Base-by-base conservation (phyloP, 2,797 vertebrate species). In the Propithecus deckenii region DNA sequence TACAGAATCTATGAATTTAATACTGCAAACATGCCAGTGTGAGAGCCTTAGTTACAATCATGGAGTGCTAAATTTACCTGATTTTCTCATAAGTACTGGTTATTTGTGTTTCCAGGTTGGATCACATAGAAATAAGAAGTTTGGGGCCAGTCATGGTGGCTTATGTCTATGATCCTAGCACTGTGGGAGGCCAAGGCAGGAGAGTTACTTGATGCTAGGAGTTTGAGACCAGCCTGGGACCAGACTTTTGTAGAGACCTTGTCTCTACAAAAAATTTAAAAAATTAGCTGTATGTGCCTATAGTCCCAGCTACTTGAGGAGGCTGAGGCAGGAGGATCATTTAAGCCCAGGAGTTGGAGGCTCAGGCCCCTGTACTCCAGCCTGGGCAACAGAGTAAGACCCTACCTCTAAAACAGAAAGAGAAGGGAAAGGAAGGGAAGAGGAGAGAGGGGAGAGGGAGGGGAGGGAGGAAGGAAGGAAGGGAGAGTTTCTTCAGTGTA, bases 61-160 rank as follows among this genome's bases (percentile, higher is more conserved):
- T 1, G 1, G 13, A 13, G 18, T 83, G 50, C 38, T 76, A n/a
- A 52, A 14, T 75, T 23, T 46, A 35, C 6, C 35, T 32, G 0
- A 4, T 83, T 87, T 25, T 71, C 75, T 79, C 50, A 11, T 9
- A 5, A 52, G 38, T 81, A 18, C 25, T 14, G 13, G 4, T 61
- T 43, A 88, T 63, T 87, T 81, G 25, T 61, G n/a, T 86, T 78
- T 84, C 20, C 15, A 95, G 7, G 11, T 15, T 86, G 65, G 30
- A 5, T n/a, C 25, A 30, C 41, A 0, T 25, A 71, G 30, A 93
- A 88, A 17, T 32, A 48, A 67, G 5, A 84, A 52, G 12, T 65
- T 8, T 65, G 17, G 15, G 63, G 15, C 17, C 63, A 18, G 14
- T 65, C 15, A 8, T 65, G 30, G 63, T 65, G 32, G 63, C 63